Conservation (phyloP, 1,140 invertebrate genomes). For the Drosophila gunungcola region DNA sequence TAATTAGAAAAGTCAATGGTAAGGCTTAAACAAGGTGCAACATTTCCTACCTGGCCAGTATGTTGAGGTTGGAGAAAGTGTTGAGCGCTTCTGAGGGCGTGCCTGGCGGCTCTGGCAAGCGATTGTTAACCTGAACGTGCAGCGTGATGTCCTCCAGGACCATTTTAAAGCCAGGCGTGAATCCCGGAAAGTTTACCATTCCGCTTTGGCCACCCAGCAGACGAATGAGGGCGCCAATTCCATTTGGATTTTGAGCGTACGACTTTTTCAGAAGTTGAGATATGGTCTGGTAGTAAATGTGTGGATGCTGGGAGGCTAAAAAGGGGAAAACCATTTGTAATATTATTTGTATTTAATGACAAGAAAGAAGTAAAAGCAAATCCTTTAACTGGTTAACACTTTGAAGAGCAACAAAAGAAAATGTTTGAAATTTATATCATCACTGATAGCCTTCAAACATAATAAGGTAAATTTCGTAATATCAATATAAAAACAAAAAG, state of each 20-base stretch:
- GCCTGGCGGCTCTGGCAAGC: conserved; percentile 46
- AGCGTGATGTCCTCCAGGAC: conserved; percentile 79
- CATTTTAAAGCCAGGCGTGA: conserved; percentile 85
- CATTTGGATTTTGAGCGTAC: conserved; percentile 62
- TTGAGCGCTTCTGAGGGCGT: conserved; percentile 69
- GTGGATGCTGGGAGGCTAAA: conserved; percentile 75
- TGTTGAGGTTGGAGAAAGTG: conserved; percentile 75
- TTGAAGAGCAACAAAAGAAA: no score
- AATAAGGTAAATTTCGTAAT: no score
- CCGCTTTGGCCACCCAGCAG: conserved; percentile 85
- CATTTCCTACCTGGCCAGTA: conserved; percentile 60
- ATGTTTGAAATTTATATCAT: no score
- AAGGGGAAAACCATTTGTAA: not conserved
- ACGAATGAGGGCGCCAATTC: conserved; percentile 85
- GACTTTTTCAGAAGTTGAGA: conserved; percentile 73
- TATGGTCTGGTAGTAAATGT: conserved; percentile 83
- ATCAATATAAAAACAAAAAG: no score
- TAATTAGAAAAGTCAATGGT: not conserved
- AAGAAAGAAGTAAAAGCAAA: no score
- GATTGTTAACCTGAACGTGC: conserved; percentile 76
- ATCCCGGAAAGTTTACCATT: conserved; percentile 84
- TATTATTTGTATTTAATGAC: not conserved
- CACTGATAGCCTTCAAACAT: no score
- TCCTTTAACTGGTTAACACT: no score
- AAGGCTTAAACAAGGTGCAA: not conserved